Evolutionary conservation across 2,888 invertebrate species (phyloP).

Genomic region (Belgica antarctica): DNA sequence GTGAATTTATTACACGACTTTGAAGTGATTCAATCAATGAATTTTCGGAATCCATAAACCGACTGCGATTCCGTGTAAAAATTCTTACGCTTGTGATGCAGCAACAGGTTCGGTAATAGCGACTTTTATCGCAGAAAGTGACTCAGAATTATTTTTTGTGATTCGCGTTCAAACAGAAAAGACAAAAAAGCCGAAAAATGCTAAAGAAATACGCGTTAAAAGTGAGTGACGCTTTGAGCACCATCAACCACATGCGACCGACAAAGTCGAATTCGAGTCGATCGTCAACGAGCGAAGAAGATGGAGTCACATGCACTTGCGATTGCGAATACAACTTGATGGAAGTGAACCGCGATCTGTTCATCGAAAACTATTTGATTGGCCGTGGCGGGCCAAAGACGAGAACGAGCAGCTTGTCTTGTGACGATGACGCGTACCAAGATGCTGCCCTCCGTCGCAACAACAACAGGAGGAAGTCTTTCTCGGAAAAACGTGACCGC

Average conservation of each 20-base stretch:
- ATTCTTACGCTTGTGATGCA: not conserved
- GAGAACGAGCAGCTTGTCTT: constrained; percentile 5
- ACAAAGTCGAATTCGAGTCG: not conserved
- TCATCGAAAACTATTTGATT: constrained; percentile 42
- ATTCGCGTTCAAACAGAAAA: not conserved
- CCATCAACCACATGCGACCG: constrained; percentile 46
- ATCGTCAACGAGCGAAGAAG: constrained; percentile 26
- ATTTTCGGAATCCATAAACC: not conserved
- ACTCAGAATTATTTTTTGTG: too few species aligned
- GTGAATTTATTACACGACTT: not conserved
- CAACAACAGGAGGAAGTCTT: constrained; percentile 29
- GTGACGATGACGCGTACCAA: not conserved
- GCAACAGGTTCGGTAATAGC: constrained; percentile 27
- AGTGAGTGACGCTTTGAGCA: constrained; percentile 51
- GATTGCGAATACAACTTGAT: constrained; percentile 14
- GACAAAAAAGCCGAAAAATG: constrained; percentile 47
- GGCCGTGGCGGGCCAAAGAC: constrained; percentile 9
- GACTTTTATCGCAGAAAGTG: too few species aligned
- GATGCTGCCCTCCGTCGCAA: not conserved
- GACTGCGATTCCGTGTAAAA: not conserved
- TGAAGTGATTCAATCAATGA: constrained; percentile 1
- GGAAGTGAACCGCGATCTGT: constrained; percentile 37
- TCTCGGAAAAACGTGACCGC: not conserved
- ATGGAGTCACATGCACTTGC: not conserved
- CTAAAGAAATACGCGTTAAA: constrained; percentile 54